Conservation (phyloP, 2,113 vertebrate species). For the Amblyornis subalaris region DNA sequence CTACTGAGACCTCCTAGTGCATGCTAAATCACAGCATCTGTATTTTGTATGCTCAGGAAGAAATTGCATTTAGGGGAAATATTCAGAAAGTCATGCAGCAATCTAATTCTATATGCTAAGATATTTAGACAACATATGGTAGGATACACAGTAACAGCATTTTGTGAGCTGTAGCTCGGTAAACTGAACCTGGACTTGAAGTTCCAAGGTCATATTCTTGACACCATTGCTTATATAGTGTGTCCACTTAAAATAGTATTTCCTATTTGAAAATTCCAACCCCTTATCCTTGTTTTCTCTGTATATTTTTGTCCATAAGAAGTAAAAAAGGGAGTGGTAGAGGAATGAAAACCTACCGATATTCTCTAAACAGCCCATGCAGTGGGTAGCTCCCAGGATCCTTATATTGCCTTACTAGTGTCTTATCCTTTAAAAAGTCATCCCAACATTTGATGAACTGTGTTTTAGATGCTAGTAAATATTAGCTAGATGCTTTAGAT, state of each 20-base stretch:
- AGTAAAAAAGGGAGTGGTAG: rapidly evolving
- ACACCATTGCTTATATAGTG: background rate
- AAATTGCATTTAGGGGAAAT: background rate
- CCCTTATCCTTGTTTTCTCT: background rate
- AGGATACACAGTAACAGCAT: background rate
- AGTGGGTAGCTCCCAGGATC: background rate
- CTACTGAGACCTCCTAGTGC: background rate
- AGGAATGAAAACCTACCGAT: background rate
- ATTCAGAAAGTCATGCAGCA: background rate
- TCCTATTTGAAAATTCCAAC: background rate
- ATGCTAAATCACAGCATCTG: background rate
- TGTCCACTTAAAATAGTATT: background rate
- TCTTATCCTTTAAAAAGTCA: background rate
- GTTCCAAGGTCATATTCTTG: background rate
- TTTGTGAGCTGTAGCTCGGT: background rate
- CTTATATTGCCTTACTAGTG: background rate
- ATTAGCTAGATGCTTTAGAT: too few species aligned
- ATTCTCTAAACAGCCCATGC: background rate
- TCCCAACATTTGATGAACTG: background rate
- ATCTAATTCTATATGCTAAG: background rate
- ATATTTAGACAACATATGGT: background rate
- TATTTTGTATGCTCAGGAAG: background rate
- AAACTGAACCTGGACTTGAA: background rate
- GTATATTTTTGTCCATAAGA: background rate
- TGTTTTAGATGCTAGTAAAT: background rate